Base-by-base conservation (phyloP, 2,888 invertebrate species). In the Ptychoptera contaminata region DNA sequence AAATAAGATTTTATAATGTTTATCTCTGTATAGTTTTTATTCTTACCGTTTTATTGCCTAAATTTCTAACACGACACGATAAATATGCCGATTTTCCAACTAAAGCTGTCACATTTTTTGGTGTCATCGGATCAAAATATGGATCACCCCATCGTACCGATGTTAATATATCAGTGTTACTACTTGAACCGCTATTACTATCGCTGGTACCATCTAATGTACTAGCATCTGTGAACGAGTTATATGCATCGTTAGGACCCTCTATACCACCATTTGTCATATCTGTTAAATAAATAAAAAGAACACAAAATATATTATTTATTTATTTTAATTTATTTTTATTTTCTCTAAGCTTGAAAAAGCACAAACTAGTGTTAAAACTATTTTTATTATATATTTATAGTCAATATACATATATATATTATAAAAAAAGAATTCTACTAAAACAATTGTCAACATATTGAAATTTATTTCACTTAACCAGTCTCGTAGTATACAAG, bases 51-150 rank as follows among this genome's bases (percentile, higher is more conserved):
- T 66, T 66, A 54, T 66, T 66, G 53, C 63, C 62, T 51, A 66
- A 60, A 57, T 65, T 65, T 50, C 59, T 56, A 44, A 65, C 65
- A 48, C 62, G 59, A 55, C 65, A 66, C 52, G 62, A 63, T 45
- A 66, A 56, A 56, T 64, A 66, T 45, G 66, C 65, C 30, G 66
- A 80, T 67, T 83, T 83, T 56, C 83, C 83, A 50, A 83, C 81
- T 36, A 83, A 73, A 29, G 83, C 83, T 35, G 83, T 84, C 50
- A 84, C 80, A 69, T 84, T 83, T 48, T 78, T 70, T 39, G 82
- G 80, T 43, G 82, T 81, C 54, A 74, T 73, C 46, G 76, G 72
- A 69, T 83, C 83, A 65, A 83, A 82, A 54, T 79, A 77, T 8
- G 83, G 82, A 57, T 77, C 72, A 51, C 63, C 57, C 65, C 65